A percentile compares a stretch with the other conserved stretches of the same genome.
These are phyloP conservation scores for Blennius ocellaris DNA, from an alignment of 2,113 vertebrate species.

Conservation along the genomic window DNA sequence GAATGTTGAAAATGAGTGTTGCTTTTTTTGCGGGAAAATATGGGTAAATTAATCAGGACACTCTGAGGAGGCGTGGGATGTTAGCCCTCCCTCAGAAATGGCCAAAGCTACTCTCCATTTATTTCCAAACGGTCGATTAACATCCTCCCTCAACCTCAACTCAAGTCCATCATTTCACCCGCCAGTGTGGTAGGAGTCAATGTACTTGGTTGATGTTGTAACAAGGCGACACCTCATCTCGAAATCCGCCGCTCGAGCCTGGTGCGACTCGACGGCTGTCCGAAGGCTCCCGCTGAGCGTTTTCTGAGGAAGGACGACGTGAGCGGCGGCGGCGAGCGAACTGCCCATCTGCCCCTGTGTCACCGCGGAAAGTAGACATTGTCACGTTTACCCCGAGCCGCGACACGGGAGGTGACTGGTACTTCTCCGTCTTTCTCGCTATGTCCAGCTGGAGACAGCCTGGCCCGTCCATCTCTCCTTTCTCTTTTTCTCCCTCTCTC, in stretches of 20 bases:
- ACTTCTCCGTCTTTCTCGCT: constrained; percentile 19
- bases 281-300: constrained; percentile 54
- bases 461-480: constrained; percentile 24
- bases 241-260: constrained; percentile 42
- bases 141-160: constrained; percentile 26
- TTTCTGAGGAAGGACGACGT: constrained; percentile 47
- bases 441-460: constrained; percentile 18
- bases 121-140: constrained; percentile 46
- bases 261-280: constrained; percentile 53
- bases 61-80: constrained; percentile 48
- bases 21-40: constrained; percentile 50
- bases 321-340: constrained; percentile 45
- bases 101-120: constrained; percentile 73
- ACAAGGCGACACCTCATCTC: constrained; percentile 52
- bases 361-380: constrained; percentile 53
- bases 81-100: constrained; percentile 63
- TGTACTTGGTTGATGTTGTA: constrained; percentile 29
- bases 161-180: constrained; percentile 33
- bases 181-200: constrained; percentile 46
- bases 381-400: constrained; percentile 42
- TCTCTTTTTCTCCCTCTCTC: constrained; percentile 1
- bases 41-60: constrained; percentile 63
- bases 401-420: constrained; percentile 46
- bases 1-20: not conserved
- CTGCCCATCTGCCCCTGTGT: constrained; percentile 75